Conservation (phyloP, 2,888 invertebrate genomes). For the Seira sanloemensis region DNA sequence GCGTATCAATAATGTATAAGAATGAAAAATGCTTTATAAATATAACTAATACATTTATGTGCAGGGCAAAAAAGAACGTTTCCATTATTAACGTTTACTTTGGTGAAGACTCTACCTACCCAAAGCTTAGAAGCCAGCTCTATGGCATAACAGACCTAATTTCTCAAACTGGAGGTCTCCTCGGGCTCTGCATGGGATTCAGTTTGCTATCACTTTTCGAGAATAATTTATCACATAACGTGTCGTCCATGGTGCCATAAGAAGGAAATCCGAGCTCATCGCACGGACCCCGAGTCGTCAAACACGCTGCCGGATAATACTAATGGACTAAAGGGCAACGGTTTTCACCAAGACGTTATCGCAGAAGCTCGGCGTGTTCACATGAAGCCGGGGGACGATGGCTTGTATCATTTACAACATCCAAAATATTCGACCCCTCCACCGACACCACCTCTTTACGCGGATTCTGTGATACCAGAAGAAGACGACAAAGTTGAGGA, state of each 20-base stretch:
- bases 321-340: too few relatives aligned
- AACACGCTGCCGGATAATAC: too few relatives aligned
- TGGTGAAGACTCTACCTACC: slow-evolving; percentile 58
- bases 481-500: too few relatives aligned
- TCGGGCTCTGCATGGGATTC: slow-evolving; percentile 64
- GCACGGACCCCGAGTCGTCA: too few relatives aligned
- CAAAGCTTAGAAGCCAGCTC: slow-evolving; percentile 56
- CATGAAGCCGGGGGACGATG: slow-evolving; percentile 55
- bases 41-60: not conserved
- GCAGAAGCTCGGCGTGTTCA: slow-evolving; percentile 34
- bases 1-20: too few relatives aligned
- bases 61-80: slow-evolving; percentile 48
- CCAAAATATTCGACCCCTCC: too few relatives aligned
- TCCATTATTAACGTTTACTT: slow-evolving; percentile 63
- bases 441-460: too few relatives aligned
- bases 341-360: too few relatives aligned
- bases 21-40: not conserved
- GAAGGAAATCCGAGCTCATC: too few relatives aligned
- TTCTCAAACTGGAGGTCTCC: slow-evolving; percentile 35
- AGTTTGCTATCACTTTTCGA: slow-evolving; percentile 68
- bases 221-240: slow-evolving; percentile 68
- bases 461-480: too few relatives aligned
- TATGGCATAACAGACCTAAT: slow-evolving; percentile 62
- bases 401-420: slow-evolving; percentile 35
- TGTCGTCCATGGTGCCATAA: slow-evolving; percentile 60